Percentiles rank a stretch among this genome's conserved stretches.
phyloP scores from a whole-genome alignment of 2,797 vertebrate genomes.

The Eleutherodactylus coqui region DNA sequence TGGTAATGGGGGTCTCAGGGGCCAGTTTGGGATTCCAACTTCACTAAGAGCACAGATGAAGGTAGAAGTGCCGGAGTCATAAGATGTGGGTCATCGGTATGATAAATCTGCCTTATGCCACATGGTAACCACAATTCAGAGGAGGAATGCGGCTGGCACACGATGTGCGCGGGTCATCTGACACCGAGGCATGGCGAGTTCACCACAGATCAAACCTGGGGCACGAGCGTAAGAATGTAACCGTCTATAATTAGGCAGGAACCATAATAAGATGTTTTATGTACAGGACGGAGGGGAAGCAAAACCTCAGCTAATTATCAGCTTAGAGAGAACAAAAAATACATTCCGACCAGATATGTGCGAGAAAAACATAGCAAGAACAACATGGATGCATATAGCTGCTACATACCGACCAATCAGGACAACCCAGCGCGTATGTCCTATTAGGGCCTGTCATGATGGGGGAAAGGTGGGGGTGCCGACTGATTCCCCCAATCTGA shows the following conservation, averaged over 20 bases:
- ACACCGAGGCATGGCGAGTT: slow-evolving; percentile 22
- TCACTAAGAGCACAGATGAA: background rate
- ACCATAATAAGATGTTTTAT: slow-evolving; percentile 31
- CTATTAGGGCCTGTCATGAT: background rate
- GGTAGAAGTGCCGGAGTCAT: background rate
- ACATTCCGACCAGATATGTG: background rate
- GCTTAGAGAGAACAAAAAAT: background rate
- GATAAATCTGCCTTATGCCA: background rate
- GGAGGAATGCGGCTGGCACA: slow-evolving; percentile 3
- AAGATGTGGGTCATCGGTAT: background rate
- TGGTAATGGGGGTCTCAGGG: background rate
- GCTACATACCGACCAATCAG: background rate
- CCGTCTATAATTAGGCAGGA: slow-evolving; percentile 51
- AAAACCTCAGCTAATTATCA: slow-evolving; percentile 13
- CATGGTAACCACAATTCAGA: slow-evolving; percentile 8
- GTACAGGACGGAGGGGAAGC: background rate
- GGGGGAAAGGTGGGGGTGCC: too few relatives aligned
- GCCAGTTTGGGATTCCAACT: background rate
- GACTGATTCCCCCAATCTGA: too few relatives aligned
- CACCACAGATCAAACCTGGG: slow-evolving; percentile 42
- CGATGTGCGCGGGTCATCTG: slow-evolving; percentile 25
- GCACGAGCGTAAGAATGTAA: slow-evolving; percentile 9
- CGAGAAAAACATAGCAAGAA: background rate
- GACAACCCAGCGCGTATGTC: background rate
- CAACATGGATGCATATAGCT: background rate